Evolutionary conservation across 2,113 vertebrate species (phyloP).

Genomic region (Guaruba guarouba): DNA sequence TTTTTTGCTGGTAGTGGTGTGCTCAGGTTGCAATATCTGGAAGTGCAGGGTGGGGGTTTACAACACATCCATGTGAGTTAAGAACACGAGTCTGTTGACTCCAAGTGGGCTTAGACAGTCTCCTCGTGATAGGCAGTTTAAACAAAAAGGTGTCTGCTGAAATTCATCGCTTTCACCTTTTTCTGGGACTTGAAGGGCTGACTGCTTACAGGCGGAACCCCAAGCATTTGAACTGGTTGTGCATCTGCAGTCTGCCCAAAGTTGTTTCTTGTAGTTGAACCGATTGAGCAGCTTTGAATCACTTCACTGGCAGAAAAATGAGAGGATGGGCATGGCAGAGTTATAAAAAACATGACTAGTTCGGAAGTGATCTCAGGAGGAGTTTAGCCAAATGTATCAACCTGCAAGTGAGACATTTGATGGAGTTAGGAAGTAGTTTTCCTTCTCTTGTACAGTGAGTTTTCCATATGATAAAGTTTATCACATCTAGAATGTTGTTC

Average conservation of each 20-base stretch:
- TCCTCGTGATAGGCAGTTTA: background rate
- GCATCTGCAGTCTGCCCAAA: background rate
- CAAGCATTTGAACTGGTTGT: background rate
- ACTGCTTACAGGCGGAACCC: background rate
- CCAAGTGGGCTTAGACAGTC: background rate
- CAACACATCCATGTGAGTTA: background rate
- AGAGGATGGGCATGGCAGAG: background rate
- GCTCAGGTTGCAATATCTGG: background rate
- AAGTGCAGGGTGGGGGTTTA: background rate
- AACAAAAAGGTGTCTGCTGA: background rate
- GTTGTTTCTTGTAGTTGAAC: background rate
- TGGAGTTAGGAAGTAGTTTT: background rate
- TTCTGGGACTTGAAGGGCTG: background rate
- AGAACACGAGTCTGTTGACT: background rate
- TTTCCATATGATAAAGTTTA: background rate
- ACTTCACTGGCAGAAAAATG: background rate
- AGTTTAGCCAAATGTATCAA: background rate
- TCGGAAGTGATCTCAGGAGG: background rate
- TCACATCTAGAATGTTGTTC: background rate
- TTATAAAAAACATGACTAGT: background rate
- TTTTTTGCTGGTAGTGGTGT: conserved; percentile 22
- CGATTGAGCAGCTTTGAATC: fast-evolving
- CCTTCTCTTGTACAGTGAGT: background rate
- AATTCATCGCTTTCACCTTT: background rate
- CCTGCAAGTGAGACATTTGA: background rate